Conservation (phyloP, 1,140 invertebrate species). For the Papilio polyxenes region DNA sequence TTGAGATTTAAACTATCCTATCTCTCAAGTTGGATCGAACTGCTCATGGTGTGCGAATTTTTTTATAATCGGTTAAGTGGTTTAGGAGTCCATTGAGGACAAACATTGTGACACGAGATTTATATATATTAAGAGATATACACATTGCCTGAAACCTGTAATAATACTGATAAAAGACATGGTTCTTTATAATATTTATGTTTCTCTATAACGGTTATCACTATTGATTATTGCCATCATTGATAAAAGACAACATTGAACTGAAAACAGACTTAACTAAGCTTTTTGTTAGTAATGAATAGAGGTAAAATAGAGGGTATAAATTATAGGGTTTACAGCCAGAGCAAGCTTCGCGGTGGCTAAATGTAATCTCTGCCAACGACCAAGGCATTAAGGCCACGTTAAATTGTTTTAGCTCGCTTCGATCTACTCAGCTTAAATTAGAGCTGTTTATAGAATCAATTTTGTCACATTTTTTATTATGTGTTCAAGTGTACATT, state of each 20-base stretch:
- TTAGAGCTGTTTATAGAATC: not conserved
- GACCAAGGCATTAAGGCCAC: conserved; percentile 1
- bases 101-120: too few species aligned
- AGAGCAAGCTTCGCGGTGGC: conserved; percentile 1
- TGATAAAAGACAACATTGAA: not conserved
- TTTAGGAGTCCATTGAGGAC: too few species aligned
- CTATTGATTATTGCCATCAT: not conserved
- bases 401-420: conserved; percentile 20
- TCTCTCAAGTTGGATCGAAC: too few species aligned
- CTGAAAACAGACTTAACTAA: not conserved
- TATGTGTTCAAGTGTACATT: not conserved
- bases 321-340: not conserved
- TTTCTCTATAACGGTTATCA: too few species aligned
- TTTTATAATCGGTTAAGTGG: too few species aligned
- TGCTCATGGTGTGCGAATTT: too few species aligned
- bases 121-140: too few species aligned
- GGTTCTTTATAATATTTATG: too few species aligned
- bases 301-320: conserved; percentile 5
- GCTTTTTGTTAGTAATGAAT: conserved; percentile 6
- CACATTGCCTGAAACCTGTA: too few species aligned
- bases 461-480: not conserved
- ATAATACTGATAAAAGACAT: too few species aligned
- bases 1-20: too few species aligned
- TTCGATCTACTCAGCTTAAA: conserved; percentile 21
- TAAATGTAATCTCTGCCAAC: conserved; percentile 23